Evolutionary conservation across 1,140 invertebrate species (phyloP), one percentile per base, ranked within the genome.

Genomic region (Leptinotarsa lineolata): DNA sequence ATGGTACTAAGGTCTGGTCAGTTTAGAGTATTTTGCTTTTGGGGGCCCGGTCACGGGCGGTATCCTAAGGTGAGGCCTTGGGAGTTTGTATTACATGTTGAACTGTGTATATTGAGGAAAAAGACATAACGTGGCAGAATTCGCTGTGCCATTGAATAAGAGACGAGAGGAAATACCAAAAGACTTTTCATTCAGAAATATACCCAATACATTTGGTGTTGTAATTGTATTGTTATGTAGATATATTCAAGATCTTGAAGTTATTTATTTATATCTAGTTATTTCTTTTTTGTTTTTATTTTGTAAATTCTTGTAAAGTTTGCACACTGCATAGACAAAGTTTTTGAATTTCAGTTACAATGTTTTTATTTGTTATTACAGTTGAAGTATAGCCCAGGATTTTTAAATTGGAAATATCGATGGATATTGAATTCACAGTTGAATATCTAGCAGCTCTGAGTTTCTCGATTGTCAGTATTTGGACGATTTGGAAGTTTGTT

Each of bases 181-280:
- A 77, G 79, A 81, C 78, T 77, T 80, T 74, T 80, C 76, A 72
- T 77, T 77, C 73, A 77, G 78, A 75, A 76, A 70, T 76, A 60
- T 77, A 76, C 45, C 71, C 58, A 72, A 48, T 74, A 77, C 69
- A 73, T 74, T 82, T 76, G 81, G 82, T 83, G 82, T 84, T 82
- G 81, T 83, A 83, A 79, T 77, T 84, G 81, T 84, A 84, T 83
- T 83, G 83, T 84, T 84, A 83, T 83, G 82, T 84, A 84, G 78
- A 83, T 83, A 82, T 81, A 77, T 74, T 74, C 70, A 76, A 78
- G 76, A 79, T 74, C 72, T 77, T 79, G 74, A 77, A 79, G 75
- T 83, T 83, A 83, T 82, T 84, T 84, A 83, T 84, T 83, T 76
- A 72, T 74, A 64, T 72, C 61, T 79, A 79, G 73, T 76, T 79